phyloP scores from a whole-genome alignment of 2,888 invertebrate species.

The Escarpia spicata region DNA sequence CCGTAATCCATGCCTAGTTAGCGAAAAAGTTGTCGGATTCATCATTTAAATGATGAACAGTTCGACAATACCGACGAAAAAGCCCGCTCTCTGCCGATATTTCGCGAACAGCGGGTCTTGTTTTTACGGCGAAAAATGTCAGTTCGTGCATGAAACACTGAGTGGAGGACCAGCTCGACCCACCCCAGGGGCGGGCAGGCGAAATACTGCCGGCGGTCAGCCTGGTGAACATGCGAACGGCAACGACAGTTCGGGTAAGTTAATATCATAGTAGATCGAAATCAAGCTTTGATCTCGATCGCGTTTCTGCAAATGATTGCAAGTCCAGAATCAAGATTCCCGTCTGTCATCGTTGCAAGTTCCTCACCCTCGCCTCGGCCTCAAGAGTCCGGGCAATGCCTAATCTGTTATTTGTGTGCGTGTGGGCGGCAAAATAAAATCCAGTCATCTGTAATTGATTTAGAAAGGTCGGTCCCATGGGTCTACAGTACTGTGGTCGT shows the following conservation, averaged over 20 bases:
- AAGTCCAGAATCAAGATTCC: neutral
- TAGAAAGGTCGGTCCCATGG: neutral
- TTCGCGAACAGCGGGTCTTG: slow-evolving; percentile 52
- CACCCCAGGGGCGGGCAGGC: neutral
- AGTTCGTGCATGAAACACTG: slow-evolving; percentile 52
- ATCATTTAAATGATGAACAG: slow-evolving; percentile 47
- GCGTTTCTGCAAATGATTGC: neutral
- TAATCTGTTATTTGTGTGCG: neutral
- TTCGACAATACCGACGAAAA: slow-evolving; percentile 49
- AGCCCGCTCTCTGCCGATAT: slow-evolving; percentile 54
- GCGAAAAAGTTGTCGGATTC: slow-evolving; percentile 12
- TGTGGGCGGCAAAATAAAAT: neutral
- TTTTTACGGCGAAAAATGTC: slow-evolving; percentile 55
- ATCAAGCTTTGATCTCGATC: neutral
- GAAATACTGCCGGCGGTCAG: neutral
- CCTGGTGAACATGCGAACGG: slow-evolving; percentile 1
- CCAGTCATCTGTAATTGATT: neutral
- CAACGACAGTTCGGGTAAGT: neutral
- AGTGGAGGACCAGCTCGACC: slow-evolving; percentile 13
- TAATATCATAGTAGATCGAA: neutral
- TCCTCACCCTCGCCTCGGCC: neutral
- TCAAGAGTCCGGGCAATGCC: neutral
- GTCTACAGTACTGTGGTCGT: neutral
- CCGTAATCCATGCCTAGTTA: slow-evolving; percentile 16
- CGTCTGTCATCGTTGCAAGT: neutral